A percentile compares a stretch with the other conserved stretches of the same genome.
phyloP scores from a whole-genome alignment of 2,888 invertebrate species.

The Mythimna ferrago region DNA sequence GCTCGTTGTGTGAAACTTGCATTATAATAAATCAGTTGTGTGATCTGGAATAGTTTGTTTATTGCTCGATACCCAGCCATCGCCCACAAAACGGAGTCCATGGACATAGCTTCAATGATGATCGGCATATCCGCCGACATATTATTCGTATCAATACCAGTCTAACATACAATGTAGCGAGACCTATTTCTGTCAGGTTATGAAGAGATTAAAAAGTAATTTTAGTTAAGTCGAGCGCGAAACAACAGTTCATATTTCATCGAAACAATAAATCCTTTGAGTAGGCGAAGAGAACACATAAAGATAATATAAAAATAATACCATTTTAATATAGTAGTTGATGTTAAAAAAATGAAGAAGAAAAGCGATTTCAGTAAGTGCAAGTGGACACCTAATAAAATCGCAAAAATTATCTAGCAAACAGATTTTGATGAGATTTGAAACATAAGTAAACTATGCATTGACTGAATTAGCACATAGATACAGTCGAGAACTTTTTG shows the following conservation, averaged over 20 bases:
- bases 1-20: too few species aligned
- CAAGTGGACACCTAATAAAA: too few species aligned
- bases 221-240: conserved; percentile 20
- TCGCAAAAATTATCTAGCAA: not conserved
- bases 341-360: not conserved
- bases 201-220: conserved; percentile 12
- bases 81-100: too few species aligned
- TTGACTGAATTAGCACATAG: not conserved
- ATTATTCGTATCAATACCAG: not conserved
- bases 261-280: conserved; percentile 20
- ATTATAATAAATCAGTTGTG: too few species aligned
- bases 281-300: not conserved
- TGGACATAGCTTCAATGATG: too few species aligned
- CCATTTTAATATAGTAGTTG: not conserved
- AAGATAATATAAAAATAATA: not conserved
- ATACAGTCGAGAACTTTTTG: too few species aligned
- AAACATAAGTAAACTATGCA: not conserved
- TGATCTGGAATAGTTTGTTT: too few species aligned
- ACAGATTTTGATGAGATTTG: not conserved
- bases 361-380: not conserved
- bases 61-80: too few species aligned
- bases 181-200: not conserved
- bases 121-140: too few species aligned
- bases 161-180: not conserved
- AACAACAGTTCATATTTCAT: conserved; percentile 1